Evolutionary conservation across 2,797 vertebrate species (phyloP), one percentile per base, ranked within the genome.

Genomic region (Characodon lateralis): DNA sequence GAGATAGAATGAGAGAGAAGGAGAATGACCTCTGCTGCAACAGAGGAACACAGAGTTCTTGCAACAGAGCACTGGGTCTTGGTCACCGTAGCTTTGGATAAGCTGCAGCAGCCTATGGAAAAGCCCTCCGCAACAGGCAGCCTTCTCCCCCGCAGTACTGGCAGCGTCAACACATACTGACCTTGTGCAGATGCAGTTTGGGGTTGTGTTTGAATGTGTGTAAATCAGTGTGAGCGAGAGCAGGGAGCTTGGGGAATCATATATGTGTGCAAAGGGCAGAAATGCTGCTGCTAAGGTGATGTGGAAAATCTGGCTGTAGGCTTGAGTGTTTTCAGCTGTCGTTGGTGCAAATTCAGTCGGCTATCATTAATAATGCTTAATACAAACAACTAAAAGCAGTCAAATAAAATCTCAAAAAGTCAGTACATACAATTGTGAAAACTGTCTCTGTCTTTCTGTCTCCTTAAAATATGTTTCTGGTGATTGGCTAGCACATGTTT

Each of bases 81-180:
- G 95, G 95, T 96, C 94, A 95, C 94, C 92, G 83, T 93, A 93
- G 93, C 95, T 94, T 96, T 94, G 94, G 88, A 93, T 89, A 86
- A 82, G 82, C 89, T 88, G 85, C 88, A 84, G 89, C 92, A 89
- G 91, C 87, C 90, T 90, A 92, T 87, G 88, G 85, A 88, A 90
- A 81, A 89, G 80, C 69, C 69, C 79, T 73, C 77, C 74, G 84
- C 85, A 81, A 51, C 78, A 88, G 35, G 81, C 56, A 84, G 80
- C 63, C 35, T 59, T 90, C 85, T 87, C 91, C 82, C 88, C 85
- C 88, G 79, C 82, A 87, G 78, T 70, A 58, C 81, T 88, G 89
- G 86, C 89, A 88, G 73, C 91, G 77, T 80, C 79, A 74, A 85
- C 79, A 85, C 82, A 85, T 55, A 6, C 56, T 87, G 91, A 93